Percentiles rank a stretch among this genome's conserved stretches.
Conservation (phyloP, 2,888 invertebrate genomes). For the Microctonus aethiopoides region DNA sequence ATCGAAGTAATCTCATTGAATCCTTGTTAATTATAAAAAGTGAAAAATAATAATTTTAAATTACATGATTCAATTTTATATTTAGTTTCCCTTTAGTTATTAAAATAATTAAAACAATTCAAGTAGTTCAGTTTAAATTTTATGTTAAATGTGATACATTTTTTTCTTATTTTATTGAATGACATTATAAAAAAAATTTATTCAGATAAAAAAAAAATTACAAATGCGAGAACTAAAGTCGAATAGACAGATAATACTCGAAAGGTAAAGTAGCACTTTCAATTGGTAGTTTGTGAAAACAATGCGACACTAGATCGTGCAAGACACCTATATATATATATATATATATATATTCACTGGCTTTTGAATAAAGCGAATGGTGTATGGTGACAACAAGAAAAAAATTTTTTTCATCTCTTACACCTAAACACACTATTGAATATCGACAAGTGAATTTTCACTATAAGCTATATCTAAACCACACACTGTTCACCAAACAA, state of each 20-base stretch:
- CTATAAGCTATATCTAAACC: slow-evolving; percentile 3
- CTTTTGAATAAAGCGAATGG: neutral
- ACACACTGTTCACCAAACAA: slow-evolving; percentile 20
- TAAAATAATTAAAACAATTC: too few species aligned
- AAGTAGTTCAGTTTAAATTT: too few species aligned
- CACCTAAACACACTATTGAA: neutral
- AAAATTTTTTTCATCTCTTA: slow-evolving; percentile 16
- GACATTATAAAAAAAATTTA: too few species aligned
- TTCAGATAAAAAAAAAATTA: neutral
- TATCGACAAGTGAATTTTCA: slow-evolving; percentile 19
- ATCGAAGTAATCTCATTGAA: too few species aligned
- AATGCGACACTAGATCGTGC: slow-evolving; percentile 35
- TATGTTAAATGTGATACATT: too few species aligned
- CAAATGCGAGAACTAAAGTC: neutral
- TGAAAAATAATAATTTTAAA: too few species aligned
- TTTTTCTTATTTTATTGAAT: too few species aligned
- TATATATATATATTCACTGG: neutral
- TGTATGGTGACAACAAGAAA: neutral
- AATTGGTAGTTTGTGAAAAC: slow-evolving; percentile 44
- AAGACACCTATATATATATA: too few species aligned
- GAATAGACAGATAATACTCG: neutral
- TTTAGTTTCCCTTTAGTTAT: too few species aligned
- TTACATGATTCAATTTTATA: too few species aligned
- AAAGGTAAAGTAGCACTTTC: slow-evolving; percentile 31
- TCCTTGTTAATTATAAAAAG: too few species aligned